Conservation (phyloP, 2,888 invertebrate species). For the Pristionchus mayeri region DNA sequence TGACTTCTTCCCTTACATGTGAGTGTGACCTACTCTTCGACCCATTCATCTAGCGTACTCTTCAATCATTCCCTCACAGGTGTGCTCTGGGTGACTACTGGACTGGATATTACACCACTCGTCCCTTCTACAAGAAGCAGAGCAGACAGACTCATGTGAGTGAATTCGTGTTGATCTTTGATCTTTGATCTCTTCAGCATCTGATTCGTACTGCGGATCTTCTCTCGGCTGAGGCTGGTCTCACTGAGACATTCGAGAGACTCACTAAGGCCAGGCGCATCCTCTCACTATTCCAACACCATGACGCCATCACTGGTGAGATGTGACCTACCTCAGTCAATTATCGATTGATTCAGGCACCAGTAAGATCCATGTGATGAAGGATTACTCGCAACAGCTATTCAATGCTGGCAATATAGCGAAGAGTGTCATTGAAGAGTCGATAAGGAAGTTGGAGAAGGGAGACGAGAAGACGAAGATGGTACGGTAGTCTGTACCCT, state of each 20-base stretch:
- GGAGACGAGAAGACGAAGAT: slow-evolving; percentile 11
- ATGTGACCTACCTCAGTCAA: not conserved
- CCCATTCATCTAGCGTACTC: slow-evolving; percentile 3
- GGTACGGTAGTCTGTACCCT: not conserved
- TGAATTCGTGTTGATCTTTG: not conserved
- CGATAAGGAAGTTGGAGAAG: not conserved
- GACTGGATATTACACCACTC: slow-evolving; percentile 95
- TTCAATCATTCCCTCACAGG: slow-evolving; percentile 44
- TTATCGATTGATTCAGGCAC: slow-evolving; percentile 84
- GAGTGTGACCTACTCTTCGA: slow-evolving; percentile 20
- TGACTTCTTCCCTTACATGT: slow-evolving; percentile 88
- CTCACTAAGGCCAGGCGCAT: slow-evolving; percentile 84
- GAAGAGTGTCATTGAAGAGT: slow-evolving; percentile 53
- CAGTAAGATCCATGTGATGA: slow-evolving; percentile 89
- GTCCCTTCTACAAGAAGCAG: slow-evolving; percentile 82
- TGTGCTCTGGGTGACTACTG: slow-evolving; percentile 89
- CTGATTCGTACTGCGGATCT: slow-evolving; percentile 62
- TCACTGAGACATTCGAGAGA: slow-evolving; percentile 41
- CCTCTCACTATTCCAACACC: slow-evolving; percentile 93
- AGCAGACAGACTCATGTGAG: slow-evolving; percentile 81
- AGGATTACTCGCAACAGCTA: slow-evolving; percentile 83
- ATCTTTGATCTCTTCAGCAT: slow-evolving; percentile 53
- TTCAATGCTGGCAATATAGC: slow-evolving; percentile 53
- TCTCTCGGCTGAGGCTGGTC: slow-evolving; percentile 49
- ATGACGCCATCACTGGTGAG: slow-evolving; percentile 92